Conservation (phyloP, 2,797 vertebrate species). For the Chelonia mydas region DNA sequence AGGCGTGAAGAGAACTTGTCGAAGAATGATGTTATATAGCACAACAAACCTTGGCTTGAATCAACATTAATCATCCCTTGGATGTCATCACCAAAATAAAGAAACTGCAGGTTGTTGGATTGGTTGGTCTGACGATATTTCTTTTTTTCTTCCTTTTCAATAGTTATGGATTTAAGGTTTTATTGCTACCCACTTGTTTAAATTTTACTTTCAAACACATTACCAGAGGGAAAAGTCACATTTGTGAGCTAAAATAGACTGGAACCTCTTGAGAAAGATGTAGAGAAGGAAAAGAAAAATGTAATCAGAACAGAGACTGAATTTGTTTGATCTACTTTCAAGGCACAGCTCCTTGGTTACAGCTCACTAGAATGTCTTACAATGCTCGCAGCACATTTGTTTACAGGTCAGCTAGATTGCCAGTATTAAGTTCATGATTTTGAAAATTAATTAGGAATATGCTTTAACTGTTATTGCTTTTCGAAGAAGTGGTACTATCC, state of each 20-base stretch:
- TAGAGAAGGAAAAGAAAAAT: background rate
- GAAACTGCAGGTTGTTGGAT: background rate
- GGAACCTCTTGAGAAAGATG: constrained; percentile 6
- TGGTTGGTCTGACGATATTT: constrained; percentile 5
- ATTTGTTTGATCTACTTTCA: background rate
- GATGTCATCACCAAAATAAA: background rate
- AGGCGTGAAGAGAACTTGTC: background rate
- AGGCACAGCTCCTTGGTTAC: background rate
- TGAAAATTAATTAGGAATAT: constrained; percentile 22
- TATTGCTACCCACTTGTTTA: constrained; percentile 3
- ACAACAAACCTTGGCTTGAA: background rate
- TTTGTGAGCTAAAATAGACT: background rate
- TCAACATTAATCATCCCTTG: constrained; percentile 5
- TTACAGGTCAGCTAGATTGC: background rate
- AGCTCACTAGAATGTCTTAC: background rate
- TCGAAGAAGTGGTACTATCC: no score
- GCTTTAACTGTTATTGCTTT: background rate
- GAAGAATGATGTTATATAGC: background rate
- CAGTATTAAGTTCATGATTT: background rate
- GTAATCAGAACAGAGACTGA: background rate
- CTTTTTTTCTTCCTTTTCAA: constrained; percentile 13
- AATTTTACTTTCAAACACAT: constrained; percentile 30
- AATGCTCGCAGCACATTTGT: background rate
- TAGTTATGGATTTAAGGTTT: background rate
- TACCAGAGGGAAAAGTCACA: background rate